phyloP scores from a whole-genome alignment of 2,888 invertebrate genomes.

The Phytoseiulus persimilis region DNA sequence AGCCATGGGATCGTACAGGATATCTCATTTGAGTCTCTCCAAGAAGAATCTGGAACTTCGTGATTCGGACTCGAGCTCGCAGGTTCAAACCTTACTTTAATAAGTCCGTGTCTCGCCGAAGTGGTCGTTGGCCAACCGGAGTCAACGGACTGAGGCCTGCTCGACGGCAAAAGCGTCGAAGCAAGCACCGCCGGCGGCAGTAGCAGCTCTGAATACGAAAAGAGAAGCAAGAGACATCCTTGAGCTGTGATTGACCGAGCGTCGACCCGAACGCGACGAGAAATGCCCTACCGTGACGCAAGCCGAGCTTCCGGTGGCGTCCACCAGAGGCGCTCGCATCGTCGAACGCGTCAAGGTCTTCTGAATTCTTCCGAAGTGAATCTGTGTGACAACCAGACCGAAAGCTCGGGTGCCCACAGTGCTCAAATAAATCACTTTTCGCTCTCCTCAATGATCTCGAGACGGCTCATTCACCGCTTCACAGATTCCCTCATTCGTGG shows the following conservation, averaged over 20 bases:
- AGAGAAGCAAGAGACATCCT: not conserved
- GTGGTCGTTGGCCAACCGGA: not conserved
- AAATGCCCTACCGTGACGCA: not conserved
- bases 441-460: no score
- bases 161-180: conserved; percentile 5
- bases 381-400: not conserved
- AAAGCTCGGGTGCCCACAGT: no score
- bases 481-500: no score
- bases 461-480: no score
- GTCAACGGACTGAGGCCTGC: not conserved
- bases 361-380: not conserved
- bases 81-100: not conserved
- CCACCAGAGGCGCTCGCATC: not conserved
- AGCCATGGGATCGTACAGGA: no score
- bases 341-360: not conserved
- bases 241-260: not conserved
- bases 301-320: not conserved
- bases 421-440: no score
- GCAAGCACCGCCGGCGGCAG: not conserved
- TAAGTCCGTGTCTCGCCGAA: not conserved
- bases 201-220: not conserved
- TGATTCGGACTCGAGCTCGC: not conserved
- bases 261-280: not conserved
- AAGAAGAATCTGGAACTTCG: not conserved
- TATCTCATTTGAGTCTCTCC: no score